A percentile compares a stretch with the other conserved stretches of the same genome.
Evolutionary conservation across 2,113 vertebrate species (phyloP).

Genomic region (Rhipidura dahli): DNA sequence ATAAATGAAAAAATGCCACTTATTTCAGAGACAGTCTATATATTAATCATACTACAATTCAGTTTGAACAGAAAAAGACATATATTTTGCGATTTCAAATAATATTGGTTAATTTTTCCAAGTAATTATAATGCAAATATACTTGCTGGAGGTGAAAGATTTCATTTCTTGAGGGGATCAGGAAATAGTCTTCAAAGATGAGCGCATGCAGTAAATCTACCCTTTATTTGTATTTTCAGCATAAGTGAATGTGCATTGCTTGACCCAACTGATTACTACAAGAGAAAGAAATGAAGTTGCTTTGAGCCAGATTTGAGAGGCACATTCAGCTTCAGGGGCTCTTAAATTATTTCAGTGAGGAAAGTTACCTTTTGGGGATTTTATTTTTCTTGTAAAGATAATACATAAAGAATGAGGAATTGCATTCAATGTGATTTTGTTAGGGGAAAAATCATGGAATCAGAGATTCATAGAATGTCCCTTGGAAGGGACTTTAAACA

Average conservation of each 20-base stretch:
- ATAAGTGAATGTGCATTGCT: neutral
- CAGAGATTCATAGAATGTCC: rapidly evolving
- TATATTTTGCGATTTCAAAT: neutral
- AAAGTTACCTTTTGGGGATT: neutral
- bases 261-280: neutral
- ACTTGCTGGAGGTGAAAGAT: neutral
- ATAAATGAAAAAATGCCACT: neutral
- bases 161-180: neutral
- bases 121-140: neutral
- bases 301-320: neutral
- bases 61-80: neutral
- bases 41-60: neutral
- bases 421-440: neutral
- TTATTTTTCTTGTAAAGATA: neutral
- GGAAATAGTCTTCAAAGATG: neutral
- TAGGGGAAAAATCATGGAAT: neutral
- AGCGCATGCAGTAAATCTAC: neutral
- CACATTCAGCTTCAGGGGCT: neutral
- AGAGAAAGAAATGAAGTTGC: neutral
- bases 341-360: neutral
- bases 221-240: neutral
- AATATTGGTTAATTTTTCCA: neutral
- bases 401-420: neutral
- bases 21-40: neutral
- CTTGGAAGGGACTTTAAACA: neutral